phyloP scores from a whole-genome alignment of 2,797 vertebrate species.

The Crenuchus spilurus region DNA sequence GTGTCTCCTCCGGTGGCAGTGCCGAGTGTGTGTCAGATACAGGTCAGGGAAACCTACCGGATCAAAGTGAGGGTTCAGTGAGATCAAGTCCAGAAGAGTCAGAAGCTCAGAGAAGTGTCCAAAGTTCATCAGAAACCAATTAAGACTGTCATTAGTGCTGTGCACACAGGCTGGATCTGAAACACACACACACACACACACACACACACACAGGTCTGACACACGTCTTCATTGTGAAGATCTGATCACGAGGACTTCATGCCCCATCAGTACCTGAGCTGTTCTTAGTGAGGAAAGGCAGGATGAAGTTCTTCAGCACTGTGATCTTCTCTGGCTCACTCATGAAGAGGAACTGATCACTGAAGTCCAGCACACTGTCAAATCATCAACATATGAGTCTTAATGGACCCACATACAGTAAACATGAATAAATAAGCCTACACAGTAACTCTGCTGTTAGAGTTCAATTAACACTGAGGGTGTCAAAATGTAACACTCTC shows the following conservation, averaged over 20 bases:
- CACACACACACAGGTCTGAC: background rate
- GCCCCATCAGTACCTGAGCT: conserved; percentile 12
- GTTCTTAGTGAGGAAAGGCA: conserved; percentile 40
- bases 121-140: conserved; percentile 24
- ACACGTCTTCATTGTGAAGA: no score
- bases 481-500: no score
- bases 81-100: background rate
- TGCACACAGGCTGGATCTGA: conserved; percentile 33
- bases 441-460: no score
- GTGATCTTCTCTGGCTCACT: background rate
- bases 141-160: background rate
- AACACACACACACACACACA: conserved; percentile 2
- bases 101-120: conserved; percentile 11
- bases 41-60: background rate
- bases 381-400: background rate
- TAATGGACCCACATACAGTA: no score
- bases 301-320: conserved; percentile 29
- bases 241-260: no score
- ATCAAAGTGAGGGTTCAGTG: background rate
- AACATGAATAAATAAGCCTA: no score
- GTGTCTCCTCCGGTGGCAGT: no score
- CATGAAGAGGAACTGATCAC: conserved; percentile 8
- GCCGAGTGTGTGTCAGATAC: no score
- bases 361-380: conserved; percentile 29
- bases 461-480: no score